Percentiles rank a stretch among this genome's conserved stretches.
phyloP scores from a whole-genome alignment of 92 coral and sea anemone species.

The Pocillopora meandrina region DNA sequence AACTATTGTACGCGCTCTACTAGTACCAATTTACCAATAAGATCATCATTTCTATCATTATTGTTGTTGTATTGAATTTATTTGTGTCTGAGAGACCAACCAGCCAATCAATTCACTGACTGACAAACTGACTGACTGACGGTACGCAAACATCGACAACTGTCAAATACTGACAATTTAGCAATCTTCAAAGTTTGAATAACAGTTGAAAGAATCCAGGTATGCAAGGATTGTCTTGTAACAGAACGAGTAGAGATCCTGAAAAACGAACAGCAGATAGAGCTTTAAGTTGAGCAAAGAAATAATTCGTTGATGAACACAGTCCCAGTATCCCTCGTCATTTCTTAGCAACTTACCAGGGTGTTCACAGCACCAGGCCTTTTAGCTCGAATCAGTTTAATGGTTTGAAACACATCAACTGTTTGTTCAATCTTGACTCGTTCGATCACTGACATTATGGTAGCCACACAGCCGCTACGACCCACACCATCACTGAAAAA shows the following conservation, averaged over 20 bases:
- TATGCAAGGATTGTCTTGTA: constrained; percentile 24
- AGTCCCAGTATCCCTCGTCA: neutral
- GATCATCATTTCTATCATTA: too few species aligned
- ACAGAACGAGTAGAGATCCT: constrained; percentile 33
- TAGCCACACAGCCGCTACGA: constrained; percentile 9
- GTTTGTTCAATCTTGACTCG: constrained; percentile 8
- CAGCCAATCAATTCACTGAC: neutral
- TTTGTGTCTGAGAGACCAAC: neutral
- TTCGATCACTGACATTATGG: constrained; percentile 18
- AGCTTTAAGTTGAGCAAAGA: neutral
- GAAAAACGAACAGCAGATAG: neutral
- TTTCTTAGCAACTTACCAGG: neutral
- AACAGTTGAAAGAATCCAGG: constrained; percentile 26
- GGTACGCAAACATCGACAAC: too few species aligned
- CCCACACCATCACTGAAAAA: constrained; percentile 20
- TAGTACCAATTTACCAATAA: too few species aligned
- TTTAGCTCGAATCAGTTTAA: constrained; percentile 12
- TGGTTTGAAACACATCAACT: constrained; percentile 16
- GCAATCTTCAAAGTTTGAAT: constrained; percentile 23
- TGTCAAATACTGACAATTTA: neutral
- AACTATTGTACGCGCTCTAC: too few species aligned
- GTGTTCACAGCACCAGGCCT: constrained; percentile 18
- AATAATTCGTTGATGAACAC: neutral
- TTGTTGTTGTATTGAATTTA: too few species aligned
- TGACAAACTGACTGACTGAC: neutral